Percentiles rank a stretch among this genome's conserved stretches.
Conservation (phyloP, 30 jellyfish, hydroid and myxozoan species). For the Mastigias papua region DNA sequence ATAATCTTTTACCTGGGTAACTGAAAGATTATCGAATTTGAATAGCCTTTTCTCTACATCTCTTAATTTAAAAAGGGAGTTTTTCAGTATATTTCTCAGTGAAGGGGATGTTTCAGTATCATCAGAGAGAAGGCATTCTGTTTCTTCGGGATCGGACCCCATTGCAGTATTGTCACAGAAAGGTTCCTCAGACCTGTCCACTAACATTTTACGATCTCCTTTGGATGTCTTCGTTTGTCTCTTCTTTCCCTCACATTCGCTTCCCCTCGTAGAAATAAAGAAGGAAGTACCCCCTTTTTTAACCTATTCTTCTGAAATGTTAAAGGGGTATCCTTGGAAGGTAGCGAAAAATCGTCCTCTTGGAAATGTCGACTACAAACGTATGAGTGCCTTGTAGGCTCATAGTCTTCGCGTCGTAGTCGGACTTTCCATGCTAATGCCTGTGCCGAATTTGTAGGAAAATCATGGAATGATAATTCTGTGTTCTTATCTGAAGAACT, state of each 20-base stretch:
- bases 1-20: not conserved
- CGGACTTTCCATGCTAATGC: conserved; percentile 11
- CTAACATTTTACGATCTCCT: conserved; percentile 20
- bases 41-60: too few relatives aligned
- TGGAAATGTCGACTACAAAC: conserved; percentile 19
- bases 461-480: too few relatives aligned
- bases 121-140: too few relatives aligned
- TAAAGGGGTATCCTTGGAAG: conserved; percentile 9
- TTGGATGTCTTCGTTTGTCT: conserved; percentile 14
- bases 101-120: too few relatives aligned
- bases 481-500: too few relatives aligned
- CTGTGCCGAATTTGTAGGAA: too few relatives aligned
- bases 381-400: conserved; percentile 4
- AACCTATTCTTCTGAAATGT: conserved; percentile 18
- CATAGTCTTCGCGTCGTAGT: conserved; percentile 17
- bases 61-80: too few relatives aligned
- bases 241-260: conserved; percentile 10
- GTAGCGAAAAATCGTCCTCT: conserved; percentile 3
- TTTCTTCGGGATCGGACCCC: not conserved
- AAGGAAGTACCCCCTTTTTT: conserved; percentile 15
- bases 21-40: not conserved
- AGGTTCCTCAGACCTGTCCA: not conserved
- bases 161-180: not conserved
- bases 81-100: too few relatives aligned
- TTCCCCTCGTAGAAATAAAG: conserved; percentile 17